Evolutionary conservation across 2,888 invertebrate species (phyloP), one percentile per base, ranked within the genome.

Genomic region (Anthrax anthrax): DNA sequence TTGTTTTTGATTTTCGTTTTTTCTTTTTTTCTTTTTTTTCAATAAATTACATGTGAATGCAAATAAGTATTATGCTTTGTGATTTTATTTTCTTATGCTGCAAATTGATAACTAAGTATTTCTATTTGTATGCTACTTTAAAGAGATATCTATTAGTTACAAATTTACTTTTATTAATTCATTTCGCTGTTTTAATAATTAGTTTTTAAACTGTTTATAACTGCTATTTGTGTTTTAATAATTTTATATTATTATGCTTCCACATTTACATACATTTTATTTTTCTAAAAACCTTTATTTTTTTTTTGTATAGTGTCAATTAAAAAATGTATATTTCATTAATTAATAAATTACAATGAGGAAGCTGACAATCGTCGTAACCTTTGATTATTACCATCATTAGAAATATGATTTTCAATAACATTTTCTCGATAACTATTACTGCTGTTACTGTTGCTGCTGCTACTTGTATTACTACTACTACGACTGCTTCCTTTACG

Each of bases 311-410:
- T n/a, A n/a, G n/a, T n/a, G n/a, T n/a, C n/a, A n/a, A n/a, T n/a
- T n/a, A n/a, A n/a, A n/a, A n/a, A n/a, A n/a, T n/a, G 17, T 34
- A 5, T 36, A 14, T 18, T n/a, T 14, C 2, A 19, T 36, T 43
- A 9, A 42, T 50, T 50, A 52, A 50, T 53, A 50, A 48, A 48
- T 56, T 55, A 55, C 52, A 56, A 55, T 54, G 55, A 57, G 57
- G 54, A 53, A 54, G 56, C 49, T 52, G 54, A 52, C 52, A 54
- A 50, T 52, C 57, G 50, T 37, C 37, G n/a, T 37, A n/a, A n/a
- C 49, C 53, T 52, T 49, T 54, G 54, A 32, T 32, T 12, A 32
- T 12, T 12, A 12, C 8, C 10, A 6, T 12, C 23, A 23, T 23
- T 8, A 23, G 4, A 6, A 8, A 8, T 9, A 27, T 27, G 8